A percentile compares a stretch with the other conserved stretches of the same genome.
Conservation (phyloP, 2,888 invertebrate genomes). For the Xanthia togata region DNA sequence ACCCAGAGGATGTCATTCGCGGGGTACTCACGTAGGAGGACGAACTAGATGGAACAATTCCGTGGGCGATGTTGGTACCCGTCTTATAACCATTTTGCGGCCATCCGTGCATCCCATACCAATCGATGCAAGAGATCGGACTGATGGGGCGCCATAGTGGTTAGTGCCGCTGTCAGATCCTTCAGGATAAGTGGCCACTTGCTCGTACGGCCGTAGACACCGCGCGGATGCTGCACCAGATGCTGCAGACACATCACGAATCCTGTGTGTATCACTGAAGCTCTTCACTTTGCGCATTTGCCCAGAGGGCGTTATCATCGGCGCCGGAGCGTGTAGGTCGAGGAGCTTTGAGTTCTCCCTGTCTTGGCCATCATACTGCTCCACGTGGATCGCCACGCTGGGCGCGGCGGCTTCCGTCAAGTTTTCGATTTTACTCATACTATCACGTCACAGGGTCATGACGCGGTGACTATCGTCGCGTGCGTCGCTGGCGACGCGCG, state of each 20-base stretch:
- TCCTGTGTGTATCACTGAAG: constrained; percentile 87
- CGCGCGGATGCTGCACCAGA: constrained; percentile 88
- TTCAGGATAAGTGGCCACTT: constrained; percentile 87
- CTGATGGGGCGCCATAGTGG: constrained; percentile 93
- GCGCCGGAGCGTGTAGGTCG: constrained; percentile 78
- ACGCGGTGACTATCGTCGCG: constrained; percentile 85
- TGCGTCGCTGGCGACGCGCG: constrained; percentile 87
- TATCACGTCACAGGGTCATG: constrained; percentile 89
- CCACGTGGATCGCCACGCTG: constrained; percentile 86
- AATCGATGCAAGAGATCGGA: constrained; percentile 95
- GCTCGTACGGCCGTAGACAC: constrained; percentile 87
- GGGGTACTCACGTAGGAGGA: constrained; percentile 94
- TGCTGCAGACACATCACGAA: constrained; percentile 85
- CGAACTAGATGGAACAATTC: constrained; percentile 96
- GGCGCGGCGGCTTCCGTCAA: constrained; percentile 86
- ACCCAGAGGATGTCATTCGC: constrained; percentile 83
- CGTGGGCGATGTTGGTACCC: constrained; percentile 96
- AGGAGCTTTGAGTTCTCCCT: constrained; percentile 86
- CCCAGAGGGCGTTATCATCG: constrained; percentile 86
- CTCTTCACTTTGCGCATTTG: constrained; percentile 89
- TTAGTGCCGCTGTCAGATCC: constrained; percentile 91
- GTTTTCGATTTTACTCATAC: constrained; percentile 86
- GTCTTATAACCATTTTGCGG: constrained; percentile 95
- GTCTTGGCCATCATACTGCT: constrained; percentile 81
- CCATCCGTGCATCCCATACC: constrained; percentile 97